Evolutionary conservation across 2,113 vertebrate species (phyloP).

Genomic region (Burhinus bistriatus): DNA sequence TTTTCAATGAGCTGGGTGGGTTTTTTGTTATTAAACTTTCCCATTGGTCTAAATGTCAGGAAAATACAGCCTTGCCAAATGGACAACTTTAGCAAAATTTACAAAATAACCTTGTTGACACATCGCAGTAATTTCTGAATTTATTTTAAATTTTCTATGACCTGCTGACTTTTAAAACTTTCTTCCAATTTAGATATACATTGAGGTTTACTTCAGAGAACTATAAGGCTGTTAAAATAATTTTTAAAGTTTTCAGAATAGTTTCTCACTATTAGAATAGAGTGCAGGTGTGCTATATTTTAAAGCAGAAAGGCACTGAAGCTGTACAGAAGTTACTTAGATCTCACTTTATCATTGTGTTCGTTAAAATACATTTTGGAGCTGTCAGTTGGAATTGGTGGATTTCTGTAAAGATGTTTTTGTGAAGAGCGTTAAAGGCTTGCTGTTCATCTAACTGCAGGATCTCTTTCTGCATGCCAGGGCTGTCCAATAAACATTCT

Average conservation of each 20-base stretch:
- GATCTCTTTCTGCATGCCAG: fast-evolving
- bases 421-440: neutral
- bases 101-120: neutral
- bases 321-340: neutral
- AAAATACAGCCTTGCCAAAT: neutral
- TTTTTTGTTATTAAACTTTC: neutral
- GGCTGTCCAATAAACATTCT: neutral
- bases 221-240: neutral
- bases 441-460: neutral
- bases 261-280: neutral
- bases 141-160: neutral
- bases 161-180: neutral
- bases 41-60: neutral
- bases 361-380: neutral
- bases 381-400: neutral
- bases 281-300: neutral
- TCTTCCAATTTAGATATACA: neutral
- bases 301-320: neutral
- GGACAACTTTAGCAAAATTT: neutral
- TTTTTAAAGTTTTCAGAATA: neutral
- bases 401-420: neutral
- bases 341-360: neutral
- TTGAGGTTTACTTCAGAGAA: neutral
- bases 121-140: neutral
- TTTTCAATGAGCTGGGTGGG: neutral